phyloP scores from a whole-genome alignment of 2,888 invertebrate species.

The Anarsia innoxiella region DNA sequence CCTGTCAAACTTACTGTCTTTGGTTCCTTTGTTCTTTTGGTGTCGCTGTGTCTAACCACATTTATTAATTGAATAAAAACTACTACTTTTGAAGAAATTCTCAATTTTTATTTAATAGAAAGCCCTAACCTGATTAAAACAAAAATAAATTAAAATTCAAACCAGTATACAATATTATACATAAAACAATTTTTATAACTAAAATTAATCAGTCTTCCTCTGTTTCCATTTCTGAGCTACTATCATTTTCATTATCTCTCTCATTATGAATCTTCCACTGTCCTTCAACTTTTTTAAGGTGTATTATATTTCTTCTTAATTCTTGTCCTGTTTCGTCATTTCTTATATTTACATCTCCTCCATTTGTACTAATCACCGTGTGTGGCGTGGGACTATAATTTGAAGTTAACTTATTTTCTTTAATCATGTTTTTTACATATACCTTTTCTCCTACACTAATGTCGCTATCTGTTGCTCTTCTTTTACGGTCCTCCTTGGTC shows the following conservation, averaged over 20 bases:
- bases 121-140: too few relatives aligned
- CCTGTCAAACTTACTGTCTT: too few relatives aligned
- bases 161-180: too few relatives aligned
- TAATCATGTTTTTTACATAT: conserved; percentile 15
- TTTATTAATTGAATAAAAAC: too few relatives aligned
- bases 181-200: too few relatives aligned
- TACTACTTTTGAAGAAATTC: too few relatives aligned
- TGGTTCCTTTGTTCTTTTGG: too few relatives aligned
- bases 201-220: too few relatives aligned
- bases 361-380: conserved; percentile 8
- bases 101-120: too few relatives aligned
- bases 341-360: conserved; percentile 6
- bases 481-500: conserved; percentile 16
- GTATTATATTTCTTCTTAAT: conserved; percentile 15
- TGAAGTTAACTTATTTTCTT: conserved; percentile 13
- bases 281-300: conserved; percentile 19
- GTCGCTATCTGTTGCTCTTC: conserved; percentile 15
- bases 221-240: too few relatives aligned
- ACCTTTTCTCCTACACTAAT: conserved; percentile 18
- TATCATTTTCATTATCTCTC: background rate
- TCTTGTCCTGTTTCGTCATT: conserved; percentile 14
- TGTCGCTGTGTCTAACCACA: too few relatives aligned
- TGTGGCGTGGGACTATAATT: conserved; percentile 9
- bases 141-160: too few relatives aligned
- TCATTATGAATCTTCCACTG: background rate